Evolutionary conservation across 2,113 vertebrate genomes (phyloP), one percentile per base, ranked within the genome.

Genomic region (Archocentrus centrarchus): DNA sequence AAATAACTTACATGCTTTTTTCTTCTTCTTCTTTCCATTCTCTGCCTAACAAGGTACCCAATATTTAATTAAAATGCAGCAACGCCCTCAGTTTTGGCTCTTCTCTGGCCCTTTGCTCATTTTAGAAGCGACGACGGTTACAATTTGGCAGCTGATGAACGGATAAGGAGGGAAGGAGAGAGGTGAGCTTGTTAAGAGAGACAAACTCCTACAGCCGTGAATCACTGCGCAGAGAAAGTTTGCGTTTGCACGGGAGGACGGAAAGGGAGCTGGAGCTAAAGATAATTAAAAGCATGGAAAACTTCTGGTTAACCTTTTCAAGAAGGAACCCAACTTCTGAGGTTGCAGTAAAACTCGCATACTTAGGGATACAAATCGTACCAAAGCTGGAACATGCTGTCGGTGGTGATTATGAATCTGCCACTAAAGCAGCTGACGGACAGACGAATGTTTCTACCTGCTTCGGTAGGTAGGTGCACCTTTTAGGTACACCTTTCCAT

Each of bases 141-240:
- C 44, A 18, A 59, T 73, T 78, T 84, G 87, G 61, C 83, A 79
- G 32, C 3, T 2, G 66, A 87, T 41, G 59, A 85, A 27, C 44
- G 32, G 79, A 59, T n/a, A n/a, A 57, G 41, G 37, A 13, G 10
- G 44, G 0, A 53, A 0, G 9, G 44, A 70, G 44, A 47, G 17
- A 73, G 47, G 47, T 32, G 66, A 30, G 47, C 79, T 77, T 6
- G 68, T 24, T 73, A 77, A 55, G 8, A 15, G 80, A 14, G 55
- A 44, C 22, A 2, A 77, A 44, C 77, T 83, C 59, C 53, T 20
- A 22, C 79, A 63, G 13, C 11, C 2, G 27, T 62, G 68, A 82
- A 53, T 78, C 63, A 9, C 1, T 22, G 37, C 2, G 22, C 9
- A 2, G 32, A 60, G 55, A 81, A 59, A 77, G 37, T 79, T 60